Evolutionary conservation across 2,797 vertebrate genomes (phyloP).

Genomic region (Cebuella pygmaea): DNA sequence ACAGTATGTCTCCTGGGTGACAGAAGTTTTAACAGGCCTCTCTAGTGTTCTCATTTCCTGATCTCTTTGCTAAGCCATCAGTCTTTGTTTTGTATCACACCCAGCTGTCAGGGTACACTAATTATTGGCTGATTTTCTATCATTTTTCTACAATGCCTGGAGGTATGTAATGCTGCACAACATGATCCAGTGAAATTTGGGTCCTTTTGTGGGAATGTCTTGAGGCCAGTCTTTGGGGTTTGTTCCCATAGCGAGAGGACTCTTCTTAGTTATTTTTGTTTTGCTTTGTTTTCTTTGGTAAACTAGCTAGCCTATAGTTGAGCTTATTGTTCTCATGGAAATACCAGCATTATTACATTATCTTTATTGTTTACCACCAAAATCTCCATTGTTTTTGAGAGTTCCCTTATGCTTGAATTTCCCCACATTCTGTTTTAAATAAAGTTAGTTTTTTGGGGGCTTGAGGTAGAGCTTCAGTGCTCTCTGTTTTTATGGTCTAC

Average conservation of each 20-base stretch:
- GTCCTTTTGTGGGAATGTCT: background rate
- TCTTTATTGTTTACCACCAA: background rate
- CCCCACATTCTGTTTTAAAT: background rate
- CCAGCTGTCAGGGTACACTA: background rate
- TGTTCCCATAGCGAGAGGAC: background rate
- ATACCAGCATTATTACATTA: background rate
- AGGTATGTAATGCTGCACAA: background rate
- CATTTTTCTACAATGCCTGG: background rate
- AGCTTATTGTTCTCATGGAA: background rate
- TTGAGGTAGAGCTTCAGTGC: background rate
- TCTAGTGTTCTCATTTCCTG: background rate
- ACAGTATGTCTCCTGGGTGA: background rate
- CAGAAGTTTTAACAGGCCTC: background rate
- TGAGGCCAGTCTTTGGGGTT: background rate
- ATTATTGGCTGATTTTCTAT: background rate
- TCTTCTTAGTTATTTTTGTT: background rate
- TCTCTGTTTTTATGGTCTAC: background rate
- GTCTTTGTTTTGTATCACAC: background rate
- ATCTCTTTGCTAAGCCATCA: background rate
- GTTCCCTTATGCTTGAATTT: background rate
- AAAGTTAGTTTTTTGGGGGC: background rate
- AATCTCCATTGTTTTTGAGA: background rate
- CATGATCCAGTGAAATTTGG: background rate
- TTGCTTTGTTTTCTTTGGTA: background rate
- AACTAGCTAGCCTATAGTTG: background rate